phyloP scores from a whole-genome alignment of 2,113 vertebrate genomes.

The Hydropotes inermis region DNA sequence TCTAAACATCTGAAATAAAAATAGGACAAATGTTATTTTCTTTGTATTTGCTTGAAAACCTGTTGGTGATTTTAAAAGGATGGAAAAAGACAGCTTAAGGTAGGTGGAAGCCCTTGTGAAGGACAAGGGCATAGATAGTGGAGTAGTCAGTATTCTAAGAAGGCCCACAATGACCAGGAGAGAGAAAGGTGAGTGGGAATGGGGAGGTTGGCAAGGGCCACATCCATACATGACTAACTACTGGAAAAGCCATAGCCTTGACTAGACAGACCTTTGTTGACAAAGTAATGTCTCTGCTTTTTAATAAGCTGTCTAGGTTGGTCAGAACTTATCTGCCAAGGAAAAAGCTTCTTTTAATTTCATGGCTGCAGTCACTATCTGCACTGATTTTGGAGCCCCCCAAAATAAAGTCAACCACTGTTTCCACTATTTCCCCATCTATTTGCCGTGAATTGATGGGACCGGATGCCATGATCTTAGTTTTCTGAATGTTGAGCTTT shows the following conservation, averaged over 20 bases:
- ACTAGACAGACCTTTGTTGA: background rate
- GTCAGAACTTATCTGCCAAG: background rate
- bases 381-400: no score
- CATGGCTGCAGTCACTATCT: background rate
- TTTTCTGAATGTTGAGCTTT: no score
- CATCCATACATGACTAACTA: background rate
- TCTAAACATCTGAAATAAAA: background rate
- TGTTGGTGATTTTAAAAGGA: background rate
- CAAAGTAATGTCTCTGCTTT: background rate
- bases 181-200: background rate
- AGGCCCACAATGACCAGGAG: background rate
- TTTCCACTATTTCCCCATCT: background rate
- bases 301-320: background rate
- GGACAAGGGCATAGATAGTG: background rate
- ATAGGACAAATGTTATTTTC: background rate
- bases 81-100: background rate
- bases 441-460: no score
- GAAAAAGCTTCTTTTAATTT: accelerated
- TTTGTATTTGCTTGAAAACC: background rate
- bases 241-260: background rate
- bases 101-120: background rate
- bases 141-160: background rate
- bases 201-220: background rate
- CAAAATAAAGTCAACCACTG: no score
- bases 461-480: no score